phyloP scores from a whole-genome alignment of 2,797 vertebrate genomes.

The Chaetodon trifasciatus region DNA sequence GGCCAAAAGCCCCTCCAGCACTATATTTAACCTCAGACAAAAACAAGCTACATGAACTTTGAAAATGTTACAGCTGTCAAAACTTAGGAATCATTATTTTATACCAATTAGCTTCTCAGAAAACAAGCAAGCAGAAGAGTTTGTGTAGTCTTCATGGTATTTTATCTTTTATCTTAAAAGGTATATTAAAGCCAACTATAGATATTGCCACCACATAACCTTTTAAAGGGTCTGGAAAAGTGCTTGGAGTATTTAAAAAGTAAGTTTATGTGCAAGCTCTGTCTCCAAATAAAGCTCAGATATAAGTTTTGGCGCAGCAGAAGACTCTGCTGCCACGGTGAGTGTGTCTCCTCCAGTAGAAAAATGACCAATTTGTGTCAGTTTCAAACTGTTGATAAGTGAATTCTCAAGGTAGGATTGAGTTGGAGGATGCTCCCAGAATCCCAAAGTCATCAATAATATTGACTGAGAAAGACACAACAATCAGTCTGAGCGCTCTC shows the following conservation, averaged over 20 bases:
- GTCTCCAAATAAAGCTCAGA: slow-evolving; percentile 17
- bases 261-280: slow-evolving; percentile 9
- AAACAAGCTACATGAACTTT: slow-evolving; percentile 37
- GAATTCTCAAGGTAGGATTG: slow-evolving; percentile 55
- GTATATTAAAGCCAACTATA: slow-evolving; percentile 17
- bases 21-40: slow-evolving; percentile 36
- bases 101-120: slow-evolving; percentile 35
- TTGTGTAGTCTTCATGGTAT: neutral
- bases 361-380: slow-evolving; percentile 61
- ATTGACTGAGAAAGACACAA: slow-evolving; percentile 60
- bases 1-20: slow-evolving; percentile 22
- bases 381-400: slow-evolving; percentile 49
- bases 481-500: slow-evolving; percentile 56
- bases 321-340: slow-evolving; percentile 22
- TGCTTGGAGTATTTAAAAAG: slow-evolving; percentile 19
- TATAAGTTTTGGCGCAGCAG: slow-evolving; percentile 31
- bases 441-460: slow-evolving; percentile 68
- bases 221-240: slow-evolving; percentile 55
- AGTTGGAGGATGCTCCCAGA: slow-evolving; percentile 59
- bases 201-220: slow-evolving; percentile 15
- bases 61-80: slow-evolving; percentile 40
- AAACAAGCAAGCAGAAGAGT: slow-evolving; percentile 37
- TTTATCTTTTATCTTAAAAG: slow-evolving; percentile 26
- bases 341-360: slow-evolving; percentile 19
- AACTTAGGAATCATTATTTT: slow-evolving; percentile 41